Percentiles rank a stretch among this genome's conserved stretches.
phyloP scores from a whole-genome alignment of 2,888 invertebrate genomes.

The Eudemis profundana region DNA sequence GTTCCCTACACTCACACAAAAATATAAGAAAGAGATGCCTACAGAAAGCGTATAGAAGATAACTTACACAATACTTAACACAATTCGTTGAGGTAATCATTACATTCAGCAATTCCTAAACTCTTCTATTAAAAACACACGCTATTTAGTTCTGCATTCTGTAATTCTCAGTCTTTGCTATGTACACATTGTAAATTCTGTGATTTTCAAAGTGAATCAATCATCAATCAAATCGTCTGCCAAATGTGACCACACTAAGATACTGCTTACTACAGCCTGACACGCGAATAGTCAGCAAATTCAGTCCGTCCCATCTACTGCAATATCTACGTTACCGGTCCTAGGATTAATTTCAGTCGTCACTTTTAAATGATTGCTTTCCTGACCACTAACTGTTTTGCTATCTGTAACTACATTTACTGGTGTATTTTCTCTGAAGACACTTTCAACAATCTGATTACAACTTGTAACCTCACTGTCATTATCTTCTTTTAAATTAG shows the following conservation, averaged over 20 bases:
- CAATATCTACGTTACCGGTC: neutral
- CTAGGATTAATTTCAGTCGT: neutral
- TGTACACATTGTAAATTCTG: neutral
- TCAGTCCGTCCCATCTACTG: neutral
- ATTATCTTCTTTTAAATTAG: conserved; percentile 1
- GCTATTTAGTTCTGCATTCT: neutral
- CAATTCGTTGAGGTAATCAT: conserved; percentile 19
- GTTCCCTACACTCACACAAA: too few species aligned
- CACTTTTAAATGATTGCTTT: neutral
- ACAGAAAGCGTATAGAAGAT: too few species aligned
- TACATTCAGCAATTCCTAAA: neutral
- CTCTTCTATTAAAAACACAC: neutral
- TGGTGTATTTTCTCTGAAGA: too few species aligned
- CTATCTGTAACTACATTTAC: too few species aligned
- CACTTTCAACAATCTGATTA: conserved; percentile 13
- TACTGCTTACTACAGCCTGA: too few species aligned
- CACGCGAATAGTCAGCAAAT: too few species aligned
- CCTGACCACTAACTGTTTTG: neutral
- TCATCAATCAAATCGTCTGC: too few species aligned
- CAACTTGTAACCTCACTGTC: neutral
- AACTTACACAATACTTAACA: conserved; percentile 2
- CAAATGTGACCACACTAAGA: neutral
- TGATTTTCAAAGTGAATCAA: conserved; percentile 1
- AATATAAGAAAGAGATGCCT: neutral
- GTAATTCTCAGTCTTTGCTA: conserved; percentile 8